Evolutionary conservation across 2,113 vertebrate species (phyloP).

Genomic region (Vidua chalybeata): DNA sequence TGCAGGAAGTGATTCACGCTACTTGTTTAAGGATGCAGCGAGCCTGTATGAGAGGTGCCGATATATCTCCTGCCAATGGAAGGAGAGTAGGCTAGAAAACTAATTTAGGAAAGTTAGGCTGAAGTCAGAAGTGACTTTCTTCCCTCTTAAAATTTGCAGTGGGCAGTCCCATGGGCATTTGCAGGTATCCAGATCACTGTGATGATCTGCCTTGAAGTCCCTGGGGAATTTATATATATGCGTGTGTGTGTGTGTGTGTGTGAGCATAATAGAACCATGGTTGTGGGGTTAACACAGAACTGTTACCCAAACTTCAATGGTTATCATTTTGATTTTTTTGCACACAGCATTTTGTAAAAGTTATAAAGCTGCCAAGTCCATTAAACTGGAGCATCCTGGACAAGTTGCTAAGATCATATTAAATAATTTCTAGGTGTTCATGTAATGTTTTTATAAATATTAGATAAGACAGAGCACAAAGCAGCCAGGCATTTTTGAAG

Average conservation of each 20-base stretch:
- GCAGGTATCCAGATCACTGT: not conserved
- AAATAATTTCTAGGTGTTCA: not conserved
- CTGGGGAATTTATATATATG: not conserved
- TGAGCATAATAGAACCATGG: not conserved
- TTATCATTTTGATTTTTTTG: not conserved
- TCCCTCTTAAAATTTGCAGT: not conserved
- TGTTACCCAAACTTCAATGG: not conserved
- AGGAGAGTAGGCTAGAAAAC: not conserved
- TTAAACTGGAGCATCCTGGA: not conserved
- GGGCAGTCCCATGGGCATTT: not conserved
- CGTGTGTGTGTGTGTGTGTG: not conserved
- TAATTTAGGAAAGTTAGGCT: not conserved
- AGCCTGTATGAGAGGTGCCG: not conserved
- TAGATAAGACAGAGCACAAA: not conserved
- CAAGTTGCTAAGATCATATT: not conserved
- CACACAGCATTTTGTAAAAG: not conserved
- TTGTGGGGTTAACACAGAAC: not conserved
- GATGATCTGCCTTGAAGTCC: not conserved
- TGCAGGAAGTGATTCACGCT: not conserved
- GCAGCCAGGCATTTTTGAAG: not conserved
- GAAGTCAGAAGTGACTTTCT: not conserved
- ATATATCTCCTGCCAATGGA: not conserved
- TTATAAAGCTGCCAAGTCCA: not conserved
- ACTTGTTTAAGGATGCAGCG: not conserved
- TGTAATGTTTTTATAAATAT: not conserved